Evolutionary conservation across 2,888 invertebrate genomes (phyloP).

Genomic region (Amphipyra berbera): DNA sequence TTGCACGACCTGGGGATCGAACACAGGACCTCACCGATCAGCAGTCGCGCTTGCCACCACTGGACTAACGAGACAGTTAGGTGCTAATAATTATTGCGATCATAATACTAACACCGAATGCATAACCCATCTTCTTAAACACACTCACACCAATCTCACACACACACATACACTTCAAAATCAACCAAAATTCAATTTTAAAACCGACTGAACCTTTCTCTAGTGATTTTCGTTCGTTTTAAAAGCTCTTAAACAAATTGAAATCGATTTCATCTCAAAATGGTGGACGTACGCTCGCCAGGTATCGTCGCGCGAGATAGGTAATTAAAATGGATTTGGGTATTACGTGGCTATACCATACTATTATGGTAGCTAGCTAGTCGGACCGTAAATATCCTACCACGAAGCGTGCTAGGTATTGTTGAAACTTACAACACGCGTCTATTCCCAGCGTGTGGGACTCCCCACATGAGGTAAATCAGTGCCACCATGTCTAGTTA

Average conservation of each 20-base stretch:
- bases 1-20: too few species aligned
- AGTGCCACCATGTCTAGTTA: too few species aligned
- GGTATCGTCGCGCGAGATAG: slow-evolving; percentile 10
- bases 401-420: too few species aligned
- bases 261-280: slow-evolving; percentile 58
- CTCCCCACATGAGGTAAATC: too few species aligned
- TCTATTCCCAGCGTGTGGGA: too few species aligned
- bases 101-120: not conserved
- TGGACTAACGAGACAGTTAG: too few species aligned
- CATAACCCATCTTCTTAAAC: not conserved
- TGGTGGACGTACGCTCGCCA: slow-evolving; percentile 12
- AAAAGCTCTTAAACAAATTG: slow-evolving; percentile 60
- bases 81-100: too few species aligned
- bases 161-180: not conserved
- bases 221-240: slow-evolving; percentile 26
- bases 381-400: slow-evolving; percentile 12
- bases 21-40: too few species aligned
- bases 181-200: slow-evolving; percentile 21
- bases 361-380: slow-evolving; percentile 25
- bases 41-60: too few species aligned
- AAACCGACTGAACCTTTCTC: not conserved
- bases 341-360: slow-evolving; percentile 23
- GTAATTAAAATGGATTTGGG: slow-evolving; percentile 49
- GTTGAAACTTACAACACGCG: too few species aligned
- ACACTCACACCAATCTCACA: not conserved